Evolutionary conservation across 92 coral and sea anemone genomes (phyloP), one percentile per base, ranked within the genome.

Genomic region (Isaurus tuberculatus): DNA sequence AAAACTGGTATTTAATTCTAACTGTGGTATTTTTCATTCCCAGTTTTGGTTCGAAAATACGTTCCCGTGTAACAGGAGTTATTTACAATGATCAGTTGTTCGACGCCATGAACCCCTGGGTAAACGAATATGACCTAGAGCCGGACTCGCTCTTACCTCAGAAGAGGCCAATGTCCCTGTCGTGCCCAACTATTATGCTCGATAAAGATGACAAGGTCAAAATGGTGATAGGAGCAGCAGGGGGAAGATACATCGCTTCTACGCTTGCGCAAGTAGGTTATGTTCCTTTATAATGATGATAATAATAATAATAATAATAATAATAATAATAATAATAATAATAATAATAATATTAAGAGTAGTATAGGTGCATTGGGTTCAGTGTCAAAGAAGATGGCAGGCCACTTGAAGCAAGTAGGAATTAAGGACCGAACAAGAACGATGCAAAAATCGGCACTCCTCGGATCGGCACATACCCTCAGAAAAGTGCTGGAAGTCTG

Each of bases 181-280:
- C 98, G 0, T 89, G 92, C 37, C 98, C 98, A 9, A 87, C 91
- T 20, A 93, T 93, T 70, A 65, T 93, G 74, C n/a, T 91, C 8
- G 98, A 91, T 72, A 81, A 83, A 43, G 49, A 80, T 46, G 89
- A 88, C 0, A 87, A 87, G 23, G 91, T 93, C 5, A 93, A 80
- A 74, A 91, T 93, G 98, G 98, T 93, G 55, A 93, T 91, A 57
- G 98, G 98, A 0, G 98, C 98, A 6, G 98, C 95, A 13, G 98
- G 98, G 9, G 98, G 98, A 17, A 77, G 94, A 65, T 91, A 91
- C 57, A 93, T 93, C 36, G 95, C 95, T 23, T 91, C 98, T 0
- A 83, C 93, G 36, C 70, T 93, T 48, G 89, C 98, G 16, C 98
- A 93, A 91, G 98, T 87, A 60, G 61, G 32, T 70, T 10, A 9